Percentiles rank a stretch among this genome's conserved stretches.
Evolutionary conservation across 1,140 invertebrate genomes (phyloP).

Genomic region (Apis florea): DNA sequence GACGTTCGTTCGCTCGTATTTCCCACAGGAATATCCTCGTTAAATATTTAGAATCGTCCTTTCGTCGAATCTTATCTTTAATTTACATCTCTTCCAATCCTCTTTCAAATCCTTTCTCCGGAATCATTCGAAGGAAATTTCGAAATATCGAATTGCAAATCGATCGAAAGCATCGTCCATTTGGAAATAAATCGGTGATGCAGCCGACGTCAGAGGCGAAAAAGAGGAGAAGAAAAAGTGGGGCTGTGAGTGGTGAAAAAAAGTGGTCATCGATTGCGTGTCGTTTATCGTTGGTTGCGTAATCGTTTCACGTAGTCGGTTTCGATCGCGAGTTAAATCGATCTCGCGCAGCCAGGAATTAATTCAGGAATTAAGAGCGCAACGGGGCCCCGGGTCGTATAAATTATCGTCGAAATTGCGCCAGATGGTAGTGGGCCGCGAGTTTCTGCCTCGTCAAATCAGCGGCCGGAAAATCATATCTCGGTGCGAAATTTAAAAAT

Average conservation of each 20-base stretch:
- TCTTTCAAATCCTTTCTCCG: no score
- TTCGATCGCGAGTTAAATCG: slow-evolving; percentile 61
- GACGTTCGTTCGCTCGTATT: background rate
- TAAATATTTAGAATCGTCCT: no score
- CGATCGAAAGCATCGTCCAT: no score
- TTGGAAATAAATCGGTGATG: no score
- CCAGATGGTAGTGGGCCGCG: slow-evolving; percentile 57
- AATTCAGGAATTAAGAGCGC: slow-evolving; percentile 70
- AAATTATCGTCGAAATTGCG: slow-evolving; percentile 70
- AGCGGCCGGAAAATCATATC: slow-evolving; percentile 27
- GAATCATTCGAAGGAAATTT: no score
- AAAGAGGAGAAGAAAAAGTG: background rate
- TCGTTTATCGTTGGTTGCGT: slow-evolving; percentile 25
- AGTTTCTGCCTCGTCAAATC: slow-evolving; percentile 23
- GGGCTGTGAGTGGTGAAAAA: no score
- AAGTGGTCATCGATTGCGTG: background rate
- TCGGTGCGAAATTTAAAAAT: slow-evolving; percentile 9
- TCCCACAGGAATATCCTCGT: no score
- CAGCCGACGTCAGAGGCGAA: no score
- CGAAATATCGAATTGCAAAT: no score
- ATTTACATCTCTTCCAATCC: no score
- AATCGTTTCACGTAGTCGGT: slow-evolving; percentile 45
- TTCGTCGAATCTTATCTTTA: no score
- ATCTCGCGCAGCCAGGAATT: slow-evolving; percentile 58
- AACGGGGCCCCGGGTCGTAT: slow-evolving; percentile 58